Percentiles rank a stretch among this genome's conserved stretches.
Evolutionary conservation across 2,113 vertebrate genomes (phyloP).

Genomic region (Erythrolamprus reginae): DNA sequence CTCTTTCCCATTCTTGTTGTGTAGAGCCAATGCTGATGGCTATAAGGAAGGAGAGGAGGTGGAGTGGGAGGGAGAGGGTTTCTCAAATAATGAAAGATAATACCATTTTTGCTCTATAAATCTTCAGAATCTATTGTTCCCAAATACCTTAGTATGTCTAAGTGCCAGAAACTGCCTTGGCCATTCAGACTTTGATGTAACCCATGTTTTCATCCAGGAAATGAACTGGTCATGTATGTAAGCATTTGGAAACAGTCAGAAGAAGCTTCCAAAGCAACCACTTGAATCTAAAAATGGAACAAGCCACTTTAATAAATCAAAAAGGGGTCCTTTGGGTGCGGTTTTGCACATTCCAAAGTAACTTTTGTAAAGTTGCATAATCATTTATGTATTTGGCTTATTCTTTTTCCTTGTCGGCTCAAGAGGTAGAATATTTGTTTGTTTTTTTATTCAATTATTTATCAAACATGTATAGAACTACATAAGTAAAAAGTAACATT

Average conservation of each 20-base stretch:
- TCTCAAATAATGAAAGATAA: background rate
- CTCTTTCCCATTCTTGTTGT: background rate
- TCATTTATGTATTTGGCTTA: background rate
- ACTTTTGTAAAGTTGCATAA: background rate
- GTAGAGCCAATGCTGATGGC: background rate
- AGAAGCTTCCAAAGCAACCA: background rate
- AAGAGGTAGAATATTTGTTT: no score
- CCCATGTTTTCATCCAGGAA: background rate
- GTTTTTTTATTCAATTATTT: no score
- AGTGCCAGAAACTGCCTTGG: background rate
- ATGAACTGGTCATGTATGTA: background rate
- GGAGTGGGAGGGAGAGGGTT: background rate
- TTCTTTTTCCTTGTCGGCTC: slow-evolving; percentile 24
- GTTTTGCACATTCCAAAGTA: background rate
- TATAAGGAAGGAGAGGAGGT: background rate
- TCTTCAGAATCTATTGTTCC: background rate
- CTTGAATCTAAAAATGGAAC: background rate
- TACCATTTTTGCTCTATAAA: background rate
- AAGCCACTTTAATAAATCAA: background rate
- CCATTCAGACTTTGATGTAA: background rate
- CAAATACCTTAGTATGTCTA: background rate
- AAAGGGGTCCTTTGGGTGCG: background rate
- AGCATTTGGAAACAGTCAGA: background rate
- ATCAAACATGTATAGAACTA: no score
- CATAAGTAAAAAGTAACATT: no score